A percentile compares a stretch with the other conserved stretches of the same genome.
Conservation (phyloP, 2,797 vertebrate genomes). For the Pogoniulus pusillus region DNA sequence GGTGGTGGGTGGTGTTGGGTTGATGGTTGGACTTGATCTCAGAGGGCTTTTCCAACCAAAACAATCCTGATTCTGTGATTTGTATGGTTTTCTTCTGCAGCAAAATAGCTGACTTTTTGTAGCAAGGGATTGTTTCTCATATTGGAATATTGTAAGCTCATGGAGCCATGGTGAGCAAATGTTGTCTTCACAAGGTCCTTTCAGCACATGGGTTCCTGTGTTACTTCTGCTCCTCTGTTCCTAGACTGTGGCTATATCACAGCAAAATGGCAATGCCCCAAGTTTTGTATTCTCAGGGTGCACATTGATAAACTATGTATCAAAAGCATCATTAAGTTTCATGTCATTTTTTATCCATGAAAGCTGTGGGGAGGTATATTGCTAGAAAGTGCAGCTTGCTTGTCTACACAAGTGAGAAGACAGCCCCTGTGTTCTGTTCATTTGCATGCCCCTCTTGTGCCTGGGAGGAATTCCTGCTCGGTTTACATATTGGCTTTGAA, state of each 20-base stretch:
- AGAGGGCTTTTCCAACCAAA: no score
- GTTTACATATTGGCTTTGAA: neutral
- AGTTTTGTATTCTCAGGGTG: neutral
- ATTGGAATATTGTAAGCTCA: fast-evolving
- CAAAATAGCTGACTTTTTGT: neutral
- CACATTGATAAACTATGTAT: fast-evolving
- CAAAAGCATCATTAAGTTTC: neutral
- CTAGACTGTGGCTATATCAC: neutral
- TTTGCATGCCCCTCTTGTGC: neutral
- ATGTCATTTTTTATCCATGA: fast-evolving
- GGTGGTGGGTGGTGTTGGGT: no score
- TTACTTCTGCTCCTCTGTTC: neutral
- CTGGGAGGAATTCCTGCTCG: slow-evolving; percentile 24
- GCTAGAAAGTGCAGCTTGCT: neutral
- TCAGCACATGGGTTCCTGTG: fast-evolving
- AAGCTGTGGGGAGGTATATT: fast-evolving
- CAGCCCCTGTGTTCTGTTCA: neutral
- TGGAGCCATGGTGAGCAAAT: fast-evolving
- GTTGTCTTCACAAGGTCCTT: fast-evolving
- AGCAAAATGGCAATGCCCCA: fast-evolving
- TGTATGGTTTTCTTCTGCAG: neutral
- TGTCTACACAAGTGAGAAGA: neutral
- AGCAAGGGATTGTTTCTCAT: fast-evolving
- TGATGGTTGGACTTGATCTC: no score
- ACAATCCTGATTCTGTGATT: neutral